Conservation (phyloP, 2,888 invertebrate genomes). For the Lepidonotus clava region DNA sequence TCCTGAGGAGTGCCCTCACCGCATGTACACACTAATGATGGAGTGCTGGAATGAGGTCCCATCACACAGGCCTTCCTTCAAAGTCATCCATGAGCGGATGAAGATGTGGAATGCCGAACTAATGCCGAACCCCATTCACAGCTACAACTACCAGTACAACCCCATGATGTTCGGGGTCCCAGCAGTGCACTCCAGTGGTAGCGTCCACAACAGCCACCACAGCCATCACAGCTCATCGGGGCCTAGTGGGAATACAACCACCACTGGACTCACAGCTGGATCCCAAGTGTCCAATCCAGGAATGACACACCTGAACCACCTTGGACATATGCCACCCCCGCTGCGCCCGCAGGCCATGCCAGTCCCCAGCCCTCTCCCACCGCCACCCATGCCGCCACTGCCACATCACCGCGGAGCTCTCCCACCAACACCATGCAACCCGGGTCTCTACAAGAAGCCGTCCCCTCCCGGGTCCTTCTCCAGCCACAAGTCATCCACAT, state of each 20-base stretch:
- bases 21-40: conserved; percentile 96
- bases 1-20: conserved; percentile 94
- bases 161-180: conserved; percentile 60
- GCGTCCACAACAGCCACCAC: conserved; percentile 53
- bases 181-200: conserved; percentile 45
- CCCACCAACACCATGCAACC: conserved; percentile 51
- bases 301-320: conserved; percentile 24
- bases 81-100: conserved; percentile 92
- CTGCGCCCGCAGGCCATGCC: conserved; percentile 24
- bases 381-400: conserved; percentile 61
- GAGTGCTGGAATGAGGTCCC: conserved; percentile 99
- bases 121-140: conserved; percentile 69
- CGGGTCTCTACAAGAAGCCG: conserved; percentile 70
- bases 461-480: conserved; percentile 77
- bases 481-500: conserved; percentile 75
- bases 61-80: conserved; percentile 93
- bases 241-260: conserved; percentile 62
- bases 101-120: conserved; percentile 84
- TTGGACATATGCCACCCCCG: background rate
- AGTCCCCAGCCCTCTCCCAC: conserved; percentile 59
- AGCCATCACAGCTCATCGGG: conserved; percentile 62
- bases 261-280: conserved; percentile 44
- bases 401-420: conserved; percentile 9
- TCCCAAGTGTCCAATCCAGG: conserved; percentile 35
- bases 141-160: conserved; percentile 69